Evolutionary conservation across 2,888 invertebrate species (phyloP), one percentile per base, ranked within the genome.

Genomic region (Spisula solida): DNA sequence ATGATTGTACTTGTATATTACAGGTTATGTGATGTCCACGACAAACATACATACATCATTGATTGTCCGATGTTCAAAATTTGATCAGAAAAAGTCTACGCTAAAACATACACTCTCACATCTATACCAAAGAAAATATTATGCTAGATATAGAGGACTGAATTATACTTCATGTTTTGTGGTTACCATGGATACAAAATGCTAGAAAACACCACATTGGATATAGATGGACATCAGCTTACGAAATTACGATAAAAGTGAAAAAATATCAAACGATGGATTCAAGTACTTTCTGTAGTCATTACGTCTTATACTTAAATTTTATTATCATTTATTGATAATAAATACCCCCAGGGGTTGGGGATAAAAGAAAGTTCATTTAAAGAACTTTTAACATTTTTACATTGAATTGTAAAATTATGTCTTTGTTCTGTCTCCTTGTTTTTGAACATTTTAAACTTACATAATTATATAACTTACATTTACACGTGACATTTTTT

Each of bases 391-490:
- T 29, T 4, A 5, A 18, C 1, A 75, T 75, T 34, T 75, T 75
- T 75, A 75, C 75, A 31, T 25, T 34, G 10, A 75, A 16, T 34
- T 75, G 75, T 75, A 75, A 75, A 70, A 75, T 34, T 31, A 18
- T 75, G 29, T 31, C 31, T 75, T 31, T 31, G 34, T 31, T 34
- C 75, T 75, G 75, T 75, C 75, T 75, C 75, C 31, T 6, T 75
- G 75, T 75, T 34, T 75, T 34, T 75, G 75, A 31, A 75, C 31
- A 31, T 31, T 75, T 66, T 66, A 66, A n/a, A 66, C 60, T 66
- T 66, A 66, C 60, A 66, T 66, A n/a, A n/a, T n/a, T n/a, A 75
- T 34, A 70, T 4, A 14, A 75, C 34, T 75, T 75, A 75, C 75
- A 75, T 31, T 34, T 34, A 34, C 12, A 41, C 41, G 31, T 31